Evolutionary conservation across 2,113 vertebrate species (phyloP), one percentile per base, ranked within the genome.

Genomic region (Tichodroma muraria): DNA sequence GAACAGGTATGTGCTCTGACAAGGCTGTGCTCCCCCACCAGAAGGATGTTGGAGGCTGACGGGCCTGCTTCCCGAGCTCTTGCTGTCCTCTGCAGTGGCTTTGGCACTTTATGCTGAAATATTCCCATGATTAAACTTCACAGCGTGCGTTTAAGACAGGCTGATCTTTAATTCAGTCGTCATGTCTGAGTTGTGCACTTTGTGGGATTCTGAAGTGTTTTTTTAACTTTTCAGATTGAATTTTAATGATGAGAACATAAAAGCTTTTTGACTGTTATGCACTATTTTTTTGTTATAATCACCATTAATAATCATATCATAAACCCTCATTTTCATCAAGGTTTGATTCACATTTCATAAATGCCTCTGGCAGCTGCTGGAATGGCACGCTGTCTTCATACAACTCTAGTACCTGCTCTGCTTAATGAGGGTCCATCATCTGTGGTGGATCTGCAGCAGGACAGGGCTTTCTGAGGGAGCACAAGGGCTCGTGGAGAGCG

Each of bases 311-410:
- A 95, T 71, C 22, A 37, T 54, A 70, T 82, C 13, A 76, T 73
- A 88, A 87, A 88, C 64, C 40, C 20, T 78, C 35, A 78, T 95
- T 91, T 97, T 95, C 72, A 72, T 93, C 82, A 90, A 80, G 64
- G 40, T 73, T 90, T 85, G 38, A 93, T 80, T 95, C 77, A 35
- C 47, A 49, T 86, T 86, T 94, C 56, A 50, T 44, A 68, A 80
- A 80, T 10, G n/a, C 53, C 9, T 18, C 64, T 83, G 80, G 64
- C n/a, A 88, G 54, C 28, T 53, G n/a, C 54, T 77, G 85, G 61
- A 94, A 80, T 15, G 33, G 31, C 50, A 77, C 1, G 4, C 14
- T 90, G 19, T 88, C 68, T 75, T 83, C 64, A 56, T 73, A 69
- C 80, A 66, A 40, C 16, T 76, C 1, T 7, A 35, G 30, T 65